A percentile compares a stretch with the other conserved stretches of the same genome.
Evolutionary conservation across 2,797 vertebrate genomes (phyloP).

Genomic region (Bovichtus variegatus): DNA sequence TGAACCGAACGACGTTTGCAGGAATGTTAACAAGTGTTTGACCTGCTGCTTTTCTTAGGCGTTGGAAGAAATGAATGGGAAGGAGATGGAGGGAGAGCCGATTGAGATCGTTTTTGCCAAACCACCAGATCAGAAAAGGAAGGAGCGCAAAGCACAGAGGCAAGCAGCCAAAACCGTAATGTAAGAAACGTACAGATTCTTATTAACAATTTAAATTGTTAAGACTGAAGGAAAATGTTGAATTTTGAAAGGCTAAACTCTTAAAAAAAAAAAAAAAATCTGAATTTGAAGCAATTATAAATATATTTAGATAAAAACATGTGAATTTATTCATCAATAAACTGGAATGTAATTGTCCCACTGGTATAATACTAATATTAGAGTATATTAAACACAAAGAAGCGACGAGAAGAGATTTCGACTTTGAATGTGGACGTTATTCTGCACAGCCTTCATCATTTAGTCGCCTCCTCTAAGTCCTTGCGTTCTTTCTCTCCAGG

Average conservation of each 20-base stretch:
- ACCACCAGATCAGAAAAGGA: slow-evolving; percentile 97
- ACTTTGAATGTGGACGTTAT: too few relatives aligned
- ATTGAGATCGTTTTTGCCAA: slow-evolving; percentile 99
- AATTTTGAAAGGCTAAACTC: too few relatives aligned
- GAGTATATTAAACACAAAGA: too few relatives aligned
- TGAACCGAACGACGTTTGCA: background rate
- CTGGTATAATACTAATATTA: background rate
- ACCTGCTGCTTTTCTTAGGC: slow-evolving; percentile 84
- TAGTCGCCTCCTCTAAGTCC: too few relatives aligned
- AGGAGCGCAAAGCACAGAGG: slow-evolving; percentile 96
- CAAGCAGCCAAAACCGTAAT: slow-evolving; percentile 96
- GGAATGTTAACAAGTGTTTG: background rate
- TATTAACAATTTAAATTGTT: too few relatives aligned
- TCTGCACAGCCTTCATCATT: too few relatives aligned
- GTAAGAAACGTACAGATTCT: slow-evolving; percentile 85
- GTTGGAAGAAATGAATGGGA: slow-evolving; percentile 96
- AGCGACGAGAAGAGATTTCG: too few relatives aligned
- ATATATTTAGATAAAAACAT: too few relatives aligned
- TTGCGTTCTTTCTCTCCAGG: slow-evolving; percentile 85
- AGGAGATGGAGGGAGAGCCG: slow-evolving; percentile 95
- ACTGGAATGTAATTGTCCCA: background rate
- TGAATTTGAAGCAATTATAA: too few relatives aligned
- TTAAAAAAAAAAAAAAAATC: too few relatives aligned
- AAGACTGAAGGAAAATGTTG: too few relatives aligned
- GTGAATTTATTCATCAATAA: too few relatives aligned